A percentile compares a stretch with the other conserved stretches of the same genome.
phyloP scores from a whole-genome alignment of 2,888 invertebrate genomes.

The Galerucella pusilla region DNA sequence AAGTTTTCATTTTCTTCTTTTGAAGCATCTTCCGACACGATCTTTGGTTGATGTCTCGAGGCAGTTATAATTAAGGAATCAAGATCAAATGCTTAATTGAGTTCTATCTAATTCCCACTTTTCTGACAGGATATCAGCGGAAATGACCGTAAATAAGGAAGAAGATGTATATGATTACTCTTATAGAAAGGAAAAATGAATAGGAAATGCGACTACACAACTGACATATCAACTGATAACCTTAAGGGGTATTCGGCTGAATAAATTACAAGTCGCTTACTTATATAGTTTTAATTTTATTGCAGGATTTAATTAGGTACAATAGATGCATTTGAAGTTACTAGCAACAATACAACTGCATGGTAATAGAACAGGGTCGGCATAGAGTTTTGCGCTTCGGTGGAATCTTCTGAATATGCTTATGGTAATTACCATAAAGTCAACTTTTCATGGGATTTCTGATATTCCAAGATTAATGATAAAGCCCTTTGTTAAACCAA shows the following conservation, averaged over 20 bases:
- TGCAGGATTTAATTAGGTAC: neutral
- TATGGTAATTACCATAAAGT: too few species aligned
- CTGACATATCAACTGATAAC: constrained; percentile 5
- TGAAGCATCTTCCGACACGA: constrained; percentile 24
- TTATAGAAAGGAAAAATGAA: neutral
- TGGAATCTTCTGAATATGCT: too few species aligned
- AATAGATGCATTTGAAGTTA: neutral
- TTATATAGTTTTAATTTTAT: neutral
- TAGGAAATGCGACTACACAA: neutral
- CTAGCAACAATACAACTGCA: neutral
- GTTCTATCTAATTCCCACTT: constrained; percentile 29
- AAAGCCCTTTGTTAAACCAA: too few species aligned
- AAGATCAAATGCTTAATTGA: constrained; percentile 30
- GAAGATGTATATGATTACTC: constrained; percentile 9
- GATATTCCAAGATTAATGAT: too few species aligned
- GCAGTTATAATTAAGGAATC: constrained; percentile 24
- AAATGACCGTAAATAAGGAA: constrained; percentile 25
- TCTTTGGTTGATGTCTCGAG: constrained; percentile 23
- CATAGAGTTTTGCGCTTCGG: neutral
- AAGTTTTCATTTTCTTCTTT: constrained; percentile 18
- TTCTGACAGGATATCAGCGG: constrained; percentile 27
- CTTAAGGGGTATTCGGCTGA: constrained; percentile 6
- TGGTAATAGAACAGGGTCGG: neutral
- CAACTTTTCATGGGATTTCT: too few species aligned
- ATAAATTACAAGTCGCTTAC: neutral